Conservation (phyloP, 1,140 invertebrate genomes). For the Drosophila novamexicana region DNA sequence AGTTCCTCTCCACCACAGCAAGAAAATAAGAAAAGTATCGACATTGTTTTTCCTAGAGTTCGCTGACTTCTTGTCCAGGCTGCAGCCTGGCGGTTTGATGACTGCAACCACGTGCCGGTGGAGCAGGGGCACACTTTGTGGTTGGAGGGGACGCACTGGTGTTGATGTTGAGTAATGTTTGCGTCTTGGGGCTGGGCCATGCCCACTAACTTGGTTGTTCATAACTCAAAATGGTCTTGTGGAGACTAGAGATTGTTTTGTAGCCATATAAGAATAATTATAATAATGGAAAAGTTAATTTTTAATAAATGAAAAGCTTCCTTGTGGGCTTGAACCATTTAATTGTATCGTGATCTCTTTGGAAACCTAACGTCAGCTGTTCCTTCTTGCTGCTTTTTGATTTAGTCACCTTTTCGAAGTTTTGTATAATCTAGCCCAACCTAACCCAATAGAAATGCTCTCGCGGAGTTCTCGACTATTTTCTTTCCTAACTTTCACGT, state of each 20-base stretch:
- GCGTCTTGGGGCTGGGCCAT: background rate
- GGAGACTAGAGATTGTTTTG: background rate
- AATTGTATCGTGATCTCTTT: too few species aligned
- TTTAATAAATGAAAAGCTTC: too few species aligned
- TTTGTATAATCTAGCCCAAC: constrained; percentile 1
- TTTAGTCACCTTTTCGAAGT: too few species aligned
- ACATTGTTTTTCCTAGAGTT: constrained; percentile 51
- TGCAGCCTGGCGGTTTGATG: constrained; percentile 33
- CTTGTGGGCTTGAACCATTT: too few species aligned
- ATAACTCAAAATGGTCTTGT: constrained; percentile 2
- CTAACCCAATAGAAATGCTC: constrained; percentile 3
- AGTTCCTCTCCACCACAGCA: constrained; percentile 18
- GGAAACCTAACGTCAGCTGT: too few species aligned
- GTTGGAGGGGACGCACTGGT: background rate
- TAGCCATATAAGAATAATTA: background rate
- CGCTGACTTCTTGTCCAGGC: constrained; percentile 45
- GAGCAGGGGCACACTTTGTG: background rate
- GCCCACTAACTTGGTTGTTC: background rate
- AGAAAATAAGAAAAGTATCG: constrained; percentile 29
- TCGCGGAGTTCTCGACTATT: constrained; percentile 4
- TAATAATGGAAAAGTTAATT: too few species aligned
- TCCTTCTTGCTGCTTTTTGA: too few species aligned
- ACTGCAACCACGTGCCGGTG: constrained; percentile 50
- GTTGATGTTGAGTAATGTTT: constrained; percentile 45
- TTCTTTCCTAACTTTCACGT: constrained; percentile 32